Evolutionary conservation across 1,140 invertebrate species (phyloP), one percentile per base, ranked within the genome.

Genomic region (Vanessa tameamea): DNA sequence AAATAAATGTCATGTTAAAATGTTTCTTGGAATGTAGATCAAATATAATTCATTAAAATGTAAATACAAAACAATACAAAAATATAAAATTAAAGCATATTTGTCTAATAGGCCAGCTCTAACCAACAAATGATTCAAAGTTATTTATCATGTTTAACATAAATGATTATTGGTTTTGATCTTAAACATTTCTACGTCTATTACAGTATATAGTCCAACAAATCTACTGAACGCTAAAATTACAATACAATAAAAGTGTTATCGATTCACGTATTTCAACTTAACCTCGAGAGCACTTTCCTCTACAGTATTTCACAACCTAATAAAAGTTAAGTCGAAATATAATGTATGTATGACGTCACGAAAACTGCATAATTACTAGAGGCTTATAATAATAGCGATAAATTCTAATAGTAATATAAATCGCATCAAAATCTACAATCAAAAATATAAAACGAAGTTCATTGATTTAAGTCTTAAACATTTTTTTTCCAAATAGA

Each of bases 251-350:
- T 37, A 37, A 37, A 14, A 37, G 14, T 13, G 12, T 37, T n/a
- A 61, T 37, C 31, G 31, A 26, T 55, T n/a, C 26, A 26, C 0
- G 3, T 2, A 31, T n/a, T 61, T 61, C 13, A 61, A 61, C 57
- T 61, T 23, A 57, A 57, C 53, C 53, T 43, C 16, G 4, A 50
- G 11, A 67, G 37, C 16, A 43, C 0, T 37, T 2, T 26, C 15
- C 26, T 43, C 26, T 55, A 15, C 31, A 51, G 50, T 51, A 66
- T 51, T 51, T 66, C 64, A 66, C 64, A 66, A 66, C 64, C 20
- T 26, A n/a, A 37, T n/a, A n/a, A 20, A 66, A 47, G 64, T 67
- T 53, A 31, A 37, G 53, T 67, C 16, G 37, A 55, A 55, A 53
- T 9, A 55, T 20, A 9, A 43, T 9, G 37, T 43, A 43, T 43